phyloP scores from a whole-genome alignment of 2,888 invertebrate species.

The Eudemis profundana region DNA sequence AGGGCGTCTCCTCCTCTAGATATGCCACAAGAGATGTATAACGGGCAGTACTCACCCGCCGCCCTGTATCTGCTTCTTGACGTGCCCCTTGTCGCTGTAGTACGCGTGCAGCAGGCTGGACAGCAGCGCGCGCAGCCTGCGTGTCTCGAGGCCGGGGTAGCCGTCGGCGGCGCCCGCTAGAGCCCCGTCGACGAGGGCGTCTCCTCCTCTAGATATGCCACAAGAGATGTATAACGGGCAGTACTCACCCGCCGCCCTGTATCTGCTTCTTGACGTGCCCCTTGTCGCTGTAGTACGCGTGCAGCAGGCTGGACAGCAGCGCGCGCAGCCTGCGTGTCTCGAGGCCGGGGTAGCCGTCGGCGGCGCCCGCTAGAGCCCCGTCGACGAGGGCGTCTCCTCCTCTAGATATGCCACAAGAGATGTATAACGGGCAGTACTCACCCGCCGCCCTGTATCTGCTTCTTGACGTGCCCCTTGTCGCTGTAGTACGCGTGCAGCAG shows the following conservation, averaged over 20 bases:
- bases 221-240: neutral
- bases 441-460: constrained; percentile 95
- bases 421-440: constrained; percentile 62
- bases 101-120: constrained; percentile 91
- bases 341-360: constrained; percentile 89
- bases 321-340: constrained; percentile 93
- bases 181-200: constrained; percentile 76
- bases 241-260: constrained; percentile 91
- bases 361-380: constrained; percentile 76
- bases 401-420: neutral
- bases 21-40: neutral
- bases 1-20: constrained; percentile 67
- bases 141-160: constrained; percentile 91
- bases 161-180: constrained; percentile 81
- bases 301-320: constrained; percentile 90
- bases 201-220: constrained; percentile 54
- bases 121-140: constrained; percentile 92
- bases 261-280: constrained; percentile 98
- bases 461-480: constrained; percentile 97
- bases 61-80: constrained; percentile 95
- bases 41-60: constrained; percentile 87
- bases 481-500: constrained; percentile 95
- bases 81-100: constrained; percentile 97
- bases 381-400: constrained; percentile 74
- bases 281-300: constrained; percentile 95